These are phyloP conservation scores for Agelaius tricolor DNA, from an alignment of 2,113 vertebrate genomes.

Conservation along the genomic window DNA sequence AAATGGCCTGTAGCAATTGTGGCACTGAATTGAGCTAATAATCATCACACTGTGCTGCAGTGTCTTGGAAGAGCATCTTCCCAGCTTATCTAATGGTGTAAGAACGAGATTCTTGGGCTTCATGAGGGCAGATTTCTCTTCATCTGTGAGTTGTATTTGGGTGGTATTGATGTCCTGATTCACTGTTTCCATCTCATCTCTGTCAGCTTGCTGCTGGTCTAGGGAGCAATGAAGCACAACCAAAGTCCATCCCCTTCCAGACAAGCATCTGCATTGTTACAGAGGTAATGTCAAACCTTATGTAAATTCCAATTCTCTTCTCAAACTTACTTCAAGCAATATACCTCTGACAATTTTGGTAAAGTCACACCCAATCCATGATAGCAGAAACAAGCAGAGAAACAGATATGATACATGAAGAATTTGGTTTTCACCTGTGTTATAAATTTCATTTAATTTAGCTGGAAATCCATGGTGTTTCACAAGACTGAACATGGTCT, in stretches of 20 bases:
- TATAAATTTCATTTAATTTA: not conserved
- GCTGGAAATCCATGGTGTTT: not conserved
- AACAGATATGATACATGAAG: not conserved
- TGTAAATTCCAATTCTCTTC: not conserved
- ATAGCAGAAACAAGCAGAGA: not conserved
- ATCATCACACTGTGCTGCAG: not conserved
- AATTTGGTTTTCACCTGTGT: not conserved
- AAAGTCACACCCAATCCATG: not conserved
- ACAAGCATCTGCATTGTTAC: not conserved
- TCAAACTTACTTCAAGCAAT: not conserved
- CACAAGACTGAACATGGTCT: not conserved
- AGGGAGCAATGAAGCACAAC: not conserved
- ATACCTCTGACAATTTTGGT: not conserved
- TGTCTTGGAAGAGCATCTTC: slow-evolving; percentile 13
- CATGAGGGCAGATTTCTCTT: not conserved
- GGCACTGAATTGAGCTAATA: slow-evolving; percentile 26
- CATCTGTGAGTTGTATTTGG: not conserved
- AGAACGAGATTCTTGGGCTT: not conserved
- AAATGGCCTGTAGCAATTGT: slow-evolving; percentile 44
- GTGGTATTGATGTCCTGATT: not conserved
- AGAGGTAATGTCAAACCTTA: not conserved
- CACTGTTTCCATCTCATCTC: not conserved
- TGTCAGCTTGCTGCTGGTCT: not conserved
- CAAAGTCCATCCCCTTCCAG: not conserved
- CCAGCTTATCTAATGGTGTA: not conserved